These are phyloP conservation scores for Heteronetta atricapilla DNA, from an alignment of 2,113 vertebrate species.

Conservation along the genomic window DNA sequence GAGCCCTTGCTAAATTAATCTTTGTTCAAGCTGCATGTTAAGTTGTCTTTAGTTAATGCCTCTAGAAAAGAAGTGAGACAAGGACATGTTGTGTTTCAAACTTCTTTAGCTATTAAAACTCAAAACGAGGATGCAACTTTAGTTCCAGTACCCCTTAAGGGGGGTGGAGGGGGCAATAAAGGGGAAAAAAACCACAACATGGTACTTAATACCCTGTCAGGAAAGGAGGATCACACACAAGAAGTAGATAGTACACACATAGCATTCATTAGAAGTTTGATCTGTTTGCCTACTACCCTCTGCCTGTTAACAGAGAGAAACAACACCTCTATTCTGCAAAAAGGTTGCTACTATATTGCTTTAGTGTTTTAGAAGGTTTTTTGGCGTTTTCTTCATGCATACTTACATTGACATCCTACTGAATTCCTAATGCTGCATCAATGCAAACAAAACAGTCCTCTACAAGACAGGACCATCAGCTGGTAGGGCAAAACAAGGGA, in stretches of 20 bases:
- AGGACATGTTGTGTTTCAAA: neutral
- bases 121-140: neutral
- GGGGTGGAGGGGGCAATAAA: neutral
- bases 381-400: neutral
- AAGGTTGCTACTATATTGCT: neutral
- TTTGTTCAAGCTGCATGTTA: neutral
- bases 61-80: neutral
- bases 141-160: neutral
- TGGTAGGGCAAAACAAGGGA: neutral
- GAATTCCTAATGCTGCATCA: neutral
- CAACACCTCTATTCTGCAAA: neutral
- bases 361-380: neutral
- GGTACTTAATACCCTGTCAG: neutral
- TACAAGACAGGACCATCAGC: neutral
- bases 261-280: neutral
- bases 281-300: neutral
- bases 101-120: no score
- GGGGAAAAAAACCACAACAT: neutral
- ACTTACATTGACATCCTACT: neutral
- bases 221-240: neutral
- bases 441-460: rapidly evolving
- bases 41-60: neutral
- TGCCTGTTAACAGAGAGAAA: neutral
- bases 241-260: neutral
- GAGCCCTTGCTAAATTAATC: neutral